A percentile compares a stretch with the other conserved stretches of the same genome.
Evolutionary conservation across 1,140 invertebrate genomes (phyloP).

Genomic region (Teleogryllus occipitalis): DNA sequence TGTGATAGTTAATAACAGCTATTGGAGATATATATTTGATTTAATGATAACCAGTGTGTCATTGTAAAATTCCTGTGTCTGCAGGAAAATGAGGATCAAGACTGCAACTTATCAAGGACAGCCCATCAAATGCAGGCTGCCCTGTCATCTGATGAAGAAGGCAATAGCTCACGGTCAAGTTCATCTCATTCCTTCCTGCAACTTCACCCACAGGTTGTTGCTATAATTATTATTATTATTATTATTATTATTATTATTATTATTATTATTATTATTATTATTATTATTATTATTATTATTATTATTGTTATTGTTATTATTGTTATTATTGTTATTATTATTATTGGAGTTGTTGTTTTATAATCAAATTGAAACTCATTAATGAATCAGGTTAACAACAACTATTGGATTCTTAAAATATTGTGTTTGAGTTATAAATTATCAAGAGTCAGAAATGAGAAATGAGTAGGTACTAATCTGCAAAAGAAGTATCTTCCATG

Average conservation of each 20-base stretch:
- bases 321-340: background rate
- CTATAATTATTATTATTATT: background rate
- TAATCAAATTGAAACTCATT: background rate
- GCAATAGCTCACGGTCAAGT: slow-evolving; percentile 35
- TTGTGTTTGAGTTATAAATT: background rate
- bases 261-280: too few species aligned
- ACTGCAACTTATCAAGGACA: slow-evolving; percentile 31
- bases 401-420: background rate
- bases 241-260: background rate
- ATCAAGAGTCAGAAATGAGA: too few species aligned
- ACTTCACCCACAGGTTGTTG: slow-evolving; percentile 22
- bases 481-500: too few species aligned
- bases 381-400: too few species aligned
- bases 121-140: background rate
- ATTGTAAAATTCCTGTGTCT: background rate
- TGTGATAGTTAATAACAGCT: too few species aligned
- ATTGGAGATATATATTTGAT: too few species aligned
- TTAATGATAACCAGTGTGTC: too few species aligned
- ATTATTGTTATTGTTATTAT: background rate
- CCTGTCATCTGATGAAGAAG: slow-evolving; percentile 33
- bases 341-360: background rate
- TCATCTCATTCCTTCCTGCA: slow-evolving; percentile 29
- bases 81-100: slow-evolving; percentile 36
- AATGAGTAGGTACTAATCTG: too few species aligned
- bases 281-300: background rate